A percentile compares a stretch with the other conserved stretches of the same genome.
Conservation (phyloP, 2,797 vertebrate species). For the Margarornis squamiger region DNA sequence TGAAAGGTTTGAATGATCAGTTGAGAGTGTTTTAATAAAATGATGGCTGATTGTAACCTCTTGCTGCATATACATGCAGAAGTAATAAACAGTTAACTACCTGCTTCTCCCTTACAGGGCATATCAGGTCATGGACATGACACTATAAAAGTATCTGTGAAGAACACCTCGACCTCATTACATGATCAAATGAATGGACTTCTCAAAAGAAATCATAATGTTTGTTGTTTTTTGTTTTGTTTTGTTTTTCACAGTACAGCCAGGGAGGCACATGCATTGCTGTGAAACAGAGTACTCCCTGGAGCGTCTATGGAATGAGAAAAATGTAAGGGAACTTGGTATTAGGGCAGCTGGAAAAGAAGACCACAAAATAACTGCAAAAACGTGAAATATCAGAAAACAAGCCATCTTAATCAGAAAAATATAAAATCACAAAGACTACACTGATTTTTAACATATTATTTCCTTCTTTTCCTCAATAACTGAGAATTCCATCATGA, state of each 20-base stretch:
- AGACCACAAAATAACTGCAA: neutral
- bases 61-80: neutral
- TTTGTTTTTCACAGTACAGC: neutral
- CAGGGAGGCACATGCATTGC: neutral
- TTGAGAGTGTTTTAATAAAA: neutral
- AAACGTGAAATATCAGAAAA: neutral
- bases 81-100: neutral
- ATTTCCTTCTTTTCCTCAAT: neutral
- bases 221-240: neutral
- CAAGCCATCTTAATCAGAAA: neutral
- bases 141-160: accelerated
- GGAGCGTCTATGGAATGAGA: accelerated
- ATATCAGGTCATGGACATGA: neutral
- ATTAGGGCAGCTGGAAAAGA: neutral
- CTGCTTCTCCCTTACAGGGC: neutral
- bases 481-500: neutral
- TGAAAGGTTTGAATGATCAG: neutral
- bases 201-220: neutral
- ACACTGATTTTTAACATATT: neutral
- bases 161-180: neutral
- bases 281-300: neutral
- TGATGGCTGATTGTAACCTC: neutral
- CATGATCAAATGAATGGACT: neutral
- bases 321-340: neutral
- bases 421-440: neutral